Evolutionary conservation across 37 sponge, comb jelly and placozoan genomes (phyloP).

Genomic region (Aplysina aerophoba): DNA sequence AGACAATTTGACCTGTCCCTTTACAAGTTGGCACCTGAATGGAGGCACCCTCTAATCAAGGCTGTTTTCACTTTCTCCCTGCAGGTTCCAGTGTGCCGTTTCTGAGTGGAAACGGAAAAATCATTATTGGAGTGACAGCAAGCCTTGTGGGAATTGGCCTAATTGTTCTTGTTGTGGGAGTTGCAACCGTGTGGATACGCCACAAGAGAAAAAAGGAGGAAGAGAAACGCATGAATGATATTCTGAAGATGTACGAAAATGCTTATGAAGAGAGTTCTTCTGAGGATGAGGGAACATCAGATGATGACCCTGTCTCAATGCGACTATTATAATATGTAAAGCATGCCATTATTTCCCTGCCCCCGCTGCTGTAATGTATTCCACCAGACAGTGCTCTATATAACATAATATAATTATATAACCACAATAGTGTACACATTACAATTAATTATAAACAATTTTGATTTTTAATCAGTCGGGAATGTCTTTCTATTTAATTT

Average conservation of each 20-base stretch:
- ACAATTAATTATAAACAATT: background rate
- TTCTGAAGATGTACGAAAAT: slow-evolving; percentile 6
- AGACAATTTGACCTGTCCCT: too few species aligned
- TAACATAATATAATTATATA: background rate
- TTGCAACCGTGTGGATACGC: too few species aligned
- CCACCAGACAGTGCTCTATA: background rate
- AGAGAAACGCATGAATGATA: background rate
- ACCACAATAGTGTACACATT: background rate
- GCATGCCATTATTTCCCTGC: too few species aligned
- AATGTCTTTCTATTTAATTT: slow-evolving; percentile 51
- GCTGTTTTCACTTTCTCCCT: too few species aligned
- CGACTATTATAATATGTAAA: background rate
- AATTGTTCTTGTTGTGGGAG: background rate
- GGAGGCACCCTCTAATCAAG: too few species aligned
- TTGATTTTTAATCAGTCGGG: background rate
- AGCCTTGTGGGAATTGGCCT: background rate
- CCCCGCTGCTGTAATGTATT: too few species aligned
- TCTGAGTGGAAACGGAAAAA: background rate
- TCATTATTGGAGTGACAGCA: background rate
- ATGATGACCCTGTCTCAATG: background rate
- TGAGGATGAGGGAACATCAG: background rate
- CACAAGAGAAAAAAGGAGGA: background rate
- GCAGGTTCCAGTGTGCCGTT: too few species aligned
- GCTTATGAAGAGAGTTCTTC: background rate
- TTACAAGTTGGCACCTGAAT: too few species aligned